A percentile compares a stretch with the other conserved stretches of the same genome.
These are phyloP conservation scores for Orchesellides sinensis DNA, from an alignment of 2,888 invertebrate genomes.

Conservation along the genomic window DNA sequence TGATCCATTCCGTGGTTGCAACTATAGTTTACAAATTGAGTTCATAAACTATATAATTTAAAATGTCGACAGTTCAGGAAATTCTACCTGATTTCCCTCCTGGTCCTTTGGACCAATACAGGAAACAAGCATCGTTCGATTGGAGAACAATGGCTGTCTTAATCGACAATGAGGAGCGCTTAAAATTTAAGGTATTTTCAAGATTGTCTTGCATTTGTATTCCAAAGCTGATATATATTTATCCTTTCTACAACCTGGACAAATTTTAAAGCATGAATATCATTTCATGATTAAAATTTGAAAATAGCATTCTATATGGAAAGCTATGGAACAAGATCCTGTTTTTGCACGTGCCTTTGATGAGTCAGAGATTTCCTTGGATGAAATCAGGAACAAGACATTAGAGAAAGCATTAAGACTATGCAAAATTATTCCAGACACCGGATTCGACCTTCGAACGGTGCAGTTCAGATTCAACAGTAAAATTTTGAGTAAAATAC, in stretches of 20 bases:
- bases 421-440: constrained; percentile 27
- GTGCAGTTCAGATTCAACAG: not conserved
- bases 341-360: constrained; percentile 10
- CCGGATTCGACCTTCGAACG: constrained; percentile 18
- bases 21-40: not conserved
- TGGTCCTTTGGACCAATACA: constrained; percentile 87
- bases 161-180: constrained; percentile 86
- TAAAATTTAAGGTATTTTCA: constrained; percentile 86
- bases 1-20: not conserved
- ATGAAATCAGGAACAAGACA: constrained; percentile 33
- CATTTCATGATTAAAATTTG: too few species aligned
- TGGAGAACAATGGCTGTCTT: constrained; percentile 90
- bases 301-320: constrained; percentile 41
- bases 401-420: constrained; percentile 40
- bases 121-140: constrained; percentile 87
- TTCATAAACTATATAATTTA: not conserved
- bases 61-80: constrained; percentile 14
- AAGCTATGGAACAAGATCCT: constrained; percentile 34
- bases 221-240: not conserved
- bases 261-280: too few species aligned
- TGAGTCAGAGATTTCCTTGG: constrained; percentile 14
- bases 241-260: too few species aligned
- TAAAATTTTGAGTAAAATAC: too few species aligned
- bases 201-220: not conserved
- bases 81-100: constrained; percentile 57